Conservation (phyloP, 2,888 invertebrate species). For the Drosophila merina region DNA sequence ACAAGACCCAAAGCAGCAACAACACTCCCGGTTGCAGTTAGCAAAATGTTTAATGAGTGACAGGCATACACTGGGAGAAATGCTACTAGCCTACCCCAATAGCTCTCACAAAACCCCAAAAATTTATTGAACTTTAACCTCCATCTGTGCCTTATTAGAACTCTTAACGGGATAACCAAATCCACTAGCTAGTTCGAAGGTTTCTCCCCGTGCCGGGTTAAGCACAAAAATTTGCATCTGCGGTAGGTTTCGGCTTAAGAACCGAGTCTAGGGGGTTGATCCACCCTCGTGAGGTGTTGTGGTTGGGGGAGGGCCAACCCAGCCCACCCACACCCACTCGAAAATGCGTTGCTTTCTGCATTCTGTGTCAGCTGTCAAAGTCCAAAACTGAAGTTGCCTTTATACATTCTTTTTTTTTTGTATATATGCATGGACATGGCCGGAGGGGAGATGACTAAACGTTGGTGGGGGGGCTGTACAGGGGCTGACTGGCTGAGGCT, state of each 20-base stretch:
- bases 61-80: slow-evolving; percentile 37
- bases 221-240: slow-evolving; percentile 56
- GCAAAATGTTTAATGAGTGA: slow-evolving; percentile 75
- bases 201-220: background rate
- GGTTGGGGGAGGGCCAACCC: background rate
- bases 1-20: slow-evolving; percentile 45
- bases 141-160: background rate
- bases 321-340: slow-evolving; percentile 54
- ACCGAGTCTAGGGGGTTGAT: slow-evolving; percentile 11
- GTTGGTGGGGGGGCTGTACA: background rate
- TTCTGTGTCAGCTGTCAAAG: slow-evolving; percentile 76
- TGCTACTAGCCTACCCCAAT: background rate
- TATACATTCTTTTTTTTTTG: slow-evolving; percentile 55
- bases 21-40: slow-evolving; percentile 64
- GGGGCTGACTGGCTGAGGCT: slow-evolving; percentile 17
- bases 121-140: background rate
- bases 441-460: slow-evolving; percentile 8
- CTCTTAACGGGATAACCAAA: background rate
- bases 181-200: background rate
- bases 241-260: slow-evolving; percentile 61
- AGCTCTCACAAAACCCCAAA: background rate
- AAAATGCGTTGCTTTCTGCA: slow-evolving; percentile 72
- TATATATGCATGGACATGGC: slow-evolving; percentile 44
- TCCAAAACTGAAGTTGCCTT: slow-evolving; percentile 67
- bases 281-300: slow-evolving; percentile 13